Conservation (phyloP, 1,140 invertebrate genomes). For the Drosophila auraria region DNA sequence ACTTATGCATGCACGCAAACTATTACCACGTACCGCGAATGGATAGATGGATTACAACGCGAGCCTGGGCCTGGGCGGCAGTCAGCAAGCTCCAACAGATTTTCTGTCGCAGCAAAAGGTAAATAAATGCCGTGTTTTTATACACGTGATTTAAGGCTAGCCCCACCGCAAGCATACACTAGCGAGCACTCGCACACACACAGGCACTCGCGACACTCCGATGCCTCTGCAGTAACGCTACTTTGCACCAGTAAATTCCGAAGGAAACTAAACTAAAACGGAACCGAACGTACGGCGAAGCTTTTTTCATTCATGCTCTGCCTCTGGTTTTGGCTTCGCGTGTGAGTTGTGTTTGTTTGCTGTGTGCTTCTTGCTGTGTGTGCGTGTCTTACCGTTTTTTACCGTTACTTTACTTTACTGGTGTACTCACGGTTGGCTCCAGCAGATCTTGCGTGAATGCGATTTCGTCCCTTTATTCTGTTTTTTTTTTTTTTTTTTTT, state of each 20-base stretch:
- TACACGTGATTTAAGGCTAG: constrained; percentile 72
- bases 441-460: background rate
- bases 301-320: constrained; percentile 68
- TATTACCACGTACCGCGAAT: constrained; percentile 26
- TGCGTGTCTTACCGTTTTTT: constrained; percentile 15
- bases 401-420: constrained; percentile 3
- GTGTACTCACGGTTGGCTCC: constrained; percentile 34
- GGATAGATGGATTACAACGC: constrained; percentile 37
- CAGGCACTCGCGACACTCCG: constrained; percentile 31
- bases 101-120: constrained; percentile 43
- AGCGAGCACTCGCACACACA: constrained; percentile 12
- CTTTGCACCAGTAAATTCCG: constrained; percentile 75
- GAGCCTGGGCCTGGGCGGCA: constrained; percentile 31
- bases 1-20: constrained; percentile 63
- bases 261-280: constrained; percentile 66
- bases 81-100: constrained; percentile 5
- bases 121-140: constrained; percentile 69
- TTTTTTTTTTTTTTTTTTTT: background rate
- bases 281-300: constrained; percentile 21
- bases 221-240: constrained; percentile 51
- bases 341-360: constrained; percentile 14
- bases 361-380: constrained; percentile 38
- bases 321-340: constrained; percentile 5
- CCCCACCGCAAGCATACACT: constrained; percentile 43
- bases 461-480: background rate